Evolutionary conservation across 2,113 vertebrate genomes (phyloP), one percentile per base, ranked within the genome.

Genomic region (Kobus ellipsiprymnus): DNA sequence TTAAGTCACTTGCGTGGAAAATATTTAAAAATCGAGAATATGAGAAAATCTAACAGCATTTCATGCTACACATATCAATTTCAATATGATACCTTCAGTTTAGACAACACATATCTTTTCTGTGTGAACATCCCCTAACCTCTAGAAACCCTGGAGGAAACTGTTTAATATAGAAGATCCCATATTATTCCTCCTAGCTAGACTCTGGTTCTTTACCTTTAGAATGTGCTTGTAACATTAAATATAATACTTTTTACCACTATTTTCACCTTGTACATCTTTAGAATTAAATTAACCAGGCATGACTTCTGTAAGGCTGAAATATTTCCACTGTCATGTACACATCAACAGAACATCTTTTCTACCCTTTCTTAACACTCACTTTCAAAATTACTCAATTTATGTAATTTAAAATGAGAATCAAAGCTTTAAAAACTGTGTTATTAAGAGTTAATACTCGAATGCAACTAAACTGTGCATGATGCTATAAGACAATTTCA

Each of bases 211-310:
- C 16, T 95, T 90, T 93, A 94, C 12, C 82, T 90, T 62, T 84
- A 40, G 40, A 85, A 90, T 97, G 80, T 6, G 59, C 44, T 90
- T 96, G 60, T 74, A 94, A 90, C 59, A 95, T 25, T 57, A 67
- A 44, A 95, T 74, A 93, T 95, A 74, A 67, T 62, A 88, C 36
- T 25, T 85, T 96, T 96, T 84, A 87, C 7, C 1, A 0, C 12
- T 9, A 85, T 10, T 29, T 74, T 62, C 57, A 85, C 36, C 33
- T 17, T 91, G 55, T 21, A 67, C 74, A 62, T 78, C 30, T 95
- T 89, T 67, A 54, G 44, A 97, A 97, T 95, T 85, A 77, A 94
- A 91, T 95, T 93, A 27, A 91, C 48, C 77, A 82, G 12, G 67
- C 46, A 86, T 71, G 8, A 36, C 17, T 80, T 86, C 87, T 93